phyloP scores from a whole-genome alignment of 2,113 vertebrate genomes.

The Chionomys nivalis region DNA sequence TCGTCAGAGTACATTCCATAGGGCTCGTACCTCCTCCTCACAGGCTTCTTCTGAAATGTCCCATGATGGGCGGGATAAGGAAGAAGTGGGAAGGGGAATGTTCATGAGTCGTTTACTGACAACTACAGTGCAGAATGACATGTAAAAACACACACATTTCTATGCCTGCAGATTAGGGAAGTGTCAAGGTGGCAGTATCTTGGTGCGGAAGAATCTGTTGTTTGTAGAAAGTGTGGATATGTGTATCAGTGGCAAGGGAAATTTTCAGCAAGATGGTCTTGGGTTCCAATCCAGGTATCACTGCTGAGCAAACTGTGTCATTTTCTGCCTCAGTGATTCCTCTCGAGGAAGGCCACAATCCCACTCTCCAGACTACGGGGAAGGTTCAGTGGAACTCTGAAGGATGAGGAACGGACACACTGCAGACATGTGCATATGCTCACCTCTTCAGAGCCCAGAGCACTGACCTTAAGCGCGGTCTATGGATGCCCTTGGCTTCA shows the following conservation, averaged over 20 bases:
- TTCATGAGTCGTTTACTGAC: background rate
- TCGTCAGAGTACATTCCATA: conserved; percentile 98
- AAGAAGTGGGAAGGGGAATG: conserved; percentile 23
- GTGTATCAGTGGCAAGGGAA: background rate
- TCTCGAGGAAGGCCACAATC: background rate
- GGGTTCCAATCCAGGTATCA: background rate
- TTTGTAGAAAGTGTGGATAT: background rate
- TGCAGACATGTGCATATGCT: background rate
- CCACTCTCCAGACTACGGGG: background rate
- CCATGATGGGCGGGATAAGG: background rate
- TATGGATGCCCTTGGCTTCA: background rate
- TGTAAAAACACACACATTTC: background rate
- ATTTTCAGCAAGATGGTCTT: background rate
- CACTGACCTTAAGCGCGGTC: background rate
- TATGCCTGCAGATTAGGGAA: background rate
- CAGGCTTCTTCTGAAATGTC: conserved; percentile 91
- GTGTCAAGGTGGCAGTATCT: background rate
- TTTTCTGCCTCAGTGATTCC: background rate
- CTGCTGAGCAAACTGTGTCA: background rate
- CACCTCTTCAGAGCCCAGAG: background rate
- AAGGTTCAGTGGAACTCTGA: background rate
- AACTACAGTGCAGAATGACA: background rate
- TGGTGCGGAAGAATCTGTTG: background rate
- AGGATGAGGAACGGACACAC: background rate
- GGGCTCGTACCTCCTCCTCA: conserved; percentile 95